phyloP scores from a whole-genome alignment of 2,113 vertebrate species.

The Psilopogon haemacephalus region DNA sequence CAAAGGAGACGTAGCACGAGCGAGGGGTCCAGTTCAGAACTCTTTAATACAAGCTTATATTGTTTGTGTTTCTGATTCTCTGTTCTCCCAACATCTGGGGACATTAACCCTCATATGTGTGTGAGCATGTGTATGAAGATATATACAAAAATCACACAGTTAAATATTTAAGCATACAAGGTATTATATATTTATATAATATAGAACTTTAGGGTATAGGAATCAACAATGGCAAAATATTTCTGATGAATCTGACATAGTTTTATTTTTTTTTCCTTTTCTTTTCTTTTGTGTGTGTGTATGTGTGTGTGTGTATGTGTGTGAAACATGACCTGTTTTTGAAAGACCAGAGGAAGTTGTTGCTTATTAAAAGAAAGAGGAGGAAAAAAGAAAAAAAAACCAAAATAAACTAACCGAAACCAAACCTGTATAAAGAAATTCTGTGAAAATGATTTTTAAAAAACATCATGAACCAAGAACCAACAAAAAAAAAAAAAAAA shows the following conservation, averaged over 20 bases:
- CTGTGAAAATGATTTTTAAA: conserved; percentile 70
- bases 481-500: not conserved
- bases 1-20: conserved; percentile 56
- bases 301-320: not conserved
- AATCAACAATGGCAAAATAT: conserved; percentile 85
- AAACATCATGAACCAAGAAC: conserved; percentile 68
- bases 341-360: conserved; percentile 71
- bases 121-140: conserved; percentile 59
- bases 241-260: conserved; percentile 78
- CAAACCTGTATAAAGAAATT: conserved; percentile 76
- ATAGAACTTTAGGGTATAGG: conserved; percentile 84
- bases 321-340: conserved; percentile 78
- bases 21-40: conserved; percentile 64
- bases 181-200: conserved; percentile 86
- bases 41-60: conserved; percentile 74
- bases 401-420: not conserved
- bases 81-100: conserved; percentile 58
- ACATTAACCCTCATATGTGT: conserved; percentile 61
- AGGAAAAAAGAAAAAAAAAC: too few species aligned
- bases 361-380: conserved; percentile 48
- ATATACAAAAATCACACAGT: conserved; percentile 76
- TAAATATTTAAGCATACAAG: conserved; percentile 80
- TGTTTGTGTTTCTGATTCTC: conserved; percentile 67
- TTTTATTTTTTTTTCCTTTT: not conserved
- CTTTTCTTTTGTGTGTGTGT: too few species aligned